Evolutionary conservation across 2,797 vertebrate genomes (phyloP).

Genomic region (Haliaeetus vocifer): DNA sequence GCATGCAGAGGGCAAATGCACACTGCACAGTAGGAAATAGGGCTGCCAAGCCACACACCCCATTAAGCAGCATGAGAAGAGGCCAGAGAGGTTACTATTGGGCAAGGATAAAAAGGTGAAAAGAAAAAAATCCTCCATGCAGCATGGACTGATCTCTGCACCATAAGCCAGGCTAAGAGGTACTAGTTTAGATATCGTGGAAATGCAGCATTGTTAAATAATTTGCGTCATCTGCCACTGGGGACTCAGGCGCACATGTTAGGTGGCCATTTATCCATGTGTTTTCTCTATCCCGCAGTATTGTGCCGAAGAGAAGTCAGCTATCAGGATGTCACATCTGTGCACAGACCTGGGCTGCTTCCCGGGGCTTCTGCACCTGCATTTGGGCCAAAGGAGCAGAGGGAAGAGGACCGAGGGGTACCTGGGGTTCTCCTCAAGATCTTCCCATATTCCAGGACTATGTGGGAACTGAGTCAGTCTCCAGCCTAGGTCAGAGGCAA

Average conservation of each 20-base stretch:
- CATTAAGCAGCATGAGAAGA: background rate
- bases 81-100: background rate
- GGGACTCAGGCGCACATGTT: background rate
- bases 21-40: background rate
- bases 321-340: background rate
- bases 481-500: background rate
- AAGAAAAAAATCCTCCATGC: background rate
- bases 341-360: background rate
- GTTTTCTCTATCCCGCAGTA: background rate
- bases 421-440: rapidly evolving
- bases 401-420: background rate
- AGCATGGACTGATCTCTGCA: background rate
- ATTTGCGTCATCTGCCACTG: background rate
- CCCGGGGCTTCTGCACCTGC: background rate
- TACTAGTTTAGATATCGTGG: background rate
- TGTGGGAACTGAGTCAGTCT: background rate
- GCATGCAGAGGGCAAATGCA: background rate
- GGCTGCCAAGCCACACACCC: background rate
- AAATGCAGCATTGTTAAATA: background rate
- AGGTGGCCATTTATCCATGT: background rate
- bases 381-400: background rate
- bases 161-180: background rate
- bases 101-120: background rate
- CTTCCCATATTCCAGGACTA: background rate
- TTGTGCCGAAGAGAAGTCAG: background rate